Base-by-base conservation (phyloP, 2,113 vertebrate species). In the Tricholaema leucomelas region DNA sequence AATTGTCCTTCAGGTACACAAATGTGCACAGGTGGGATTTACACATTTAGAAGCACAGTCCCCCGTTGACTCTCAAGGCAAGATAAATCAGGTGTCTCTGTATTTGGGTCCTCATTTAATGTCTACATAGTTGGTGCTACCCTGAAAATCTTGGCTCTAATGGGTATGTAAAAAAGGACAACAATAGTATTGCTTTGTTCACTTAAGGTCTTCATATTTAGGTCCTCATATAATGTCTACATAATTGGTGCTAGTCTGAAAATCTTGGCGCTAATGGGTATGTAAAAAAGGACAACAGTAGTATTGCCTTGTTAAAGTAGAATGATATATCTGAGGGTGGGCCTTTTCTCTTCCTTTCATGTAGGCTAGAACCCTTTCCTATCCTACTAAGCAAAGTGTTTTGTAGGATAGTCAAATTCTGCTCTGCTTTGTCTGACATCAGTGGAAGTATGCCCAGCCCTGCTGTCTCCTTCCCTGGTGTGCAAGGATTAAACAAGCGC, bases 401-500 rank as follows among this genome's bases (percentile, higher is more conserved):
- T 93, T 85, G 77, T n/a, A 23, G 67, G 75, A 85, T 72, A 76
- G 76, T 73, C 88, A 78, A 46, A 67, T 72, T 73, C 81, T 92
- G 73, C 72, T 27, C 54, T 14, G 4, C 59, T 65, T 56, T 89
- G 66, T 78, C 38, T 78, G 85, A 75, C 55, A 35, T 12, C 72
- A 77, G n/a, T 88, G 79, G 93, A 95, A 92, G 88, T 19, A 12
- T 5, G 2, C 73, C 66, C 50, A 0, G 42, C 38, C 76, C 92
- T 36, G 27, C 84, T 16, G 23, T 70, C 27, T 80, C 82, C 69
- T 63, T 70, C 81, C 70, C 61, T 55, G 44, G 58, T 52, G 88
- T 70, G 77, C 64, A 85, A 27, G 64, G 96, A 95, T 96, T 92
- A 92, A 96, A 89, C 17, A 61, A 85, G 85, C 8, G 7, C 91